These are phyloP conservation scores for Lochmaea capreae DNA, from an alignment of 2,888 invertebrate species.

Conservation along the genomic window DNA sequence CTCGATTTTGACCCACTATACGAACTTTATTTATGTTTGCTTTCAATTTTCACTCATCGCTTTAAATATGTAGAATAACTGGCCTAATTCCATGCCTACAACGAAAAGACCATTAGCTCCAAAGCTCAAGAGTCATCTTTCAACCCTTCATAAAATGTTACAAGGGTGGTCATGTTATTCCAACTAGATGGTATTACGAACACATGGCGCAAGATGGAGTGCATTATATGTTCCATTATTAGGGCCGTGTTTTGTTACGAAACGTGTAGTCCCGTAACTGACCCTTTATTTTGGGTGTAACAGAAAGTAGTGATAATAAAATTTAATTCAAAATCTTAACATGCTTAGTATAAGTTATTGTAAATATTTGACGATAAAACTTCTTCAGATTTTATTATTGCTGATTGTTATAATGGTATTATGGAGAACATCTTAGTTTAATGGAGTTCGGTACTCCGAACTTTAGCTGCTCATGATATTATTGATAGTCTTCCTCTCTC, in stretches of 20 bases:
- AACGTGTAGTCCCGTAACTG: conserved; percentile 26
- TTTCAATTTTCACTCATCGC: background rate
- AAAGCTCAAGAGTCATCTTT: conserved; percentile 40
- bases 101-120: conserved; percentile 25
- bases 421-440: too few species aligned
- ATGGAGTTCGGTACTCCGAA: too few species aligned
- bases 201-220: conserved; percentile 64
- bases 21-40: background rate
- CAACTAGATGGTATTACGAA: conserved; percentile 56
- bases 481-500: too few species aligned
- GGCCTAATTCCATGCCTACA: conserved; percentile 10
- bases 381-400: background rate
- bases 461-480: too few species aligned
- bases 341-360: background rate
- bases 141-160: conserved; percentile 44
- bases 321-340: background rate
- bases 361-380: background rate
- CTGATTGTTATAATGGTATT: too few species aligned
- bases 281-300: background rate
- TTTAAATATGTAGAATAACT: conserved; percentile 5
- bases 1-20: too few species aligned
- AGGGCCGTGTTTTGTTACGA: conserved; percentile 41
- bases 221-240: conserved; percentile 57
- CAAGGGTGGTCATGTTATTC: conserved; percentile 42
- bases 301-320: background rate